Base-by-base conservation (phyloP, 2,113 vertebrate genomes). In the Cacatua alba region DNA sequence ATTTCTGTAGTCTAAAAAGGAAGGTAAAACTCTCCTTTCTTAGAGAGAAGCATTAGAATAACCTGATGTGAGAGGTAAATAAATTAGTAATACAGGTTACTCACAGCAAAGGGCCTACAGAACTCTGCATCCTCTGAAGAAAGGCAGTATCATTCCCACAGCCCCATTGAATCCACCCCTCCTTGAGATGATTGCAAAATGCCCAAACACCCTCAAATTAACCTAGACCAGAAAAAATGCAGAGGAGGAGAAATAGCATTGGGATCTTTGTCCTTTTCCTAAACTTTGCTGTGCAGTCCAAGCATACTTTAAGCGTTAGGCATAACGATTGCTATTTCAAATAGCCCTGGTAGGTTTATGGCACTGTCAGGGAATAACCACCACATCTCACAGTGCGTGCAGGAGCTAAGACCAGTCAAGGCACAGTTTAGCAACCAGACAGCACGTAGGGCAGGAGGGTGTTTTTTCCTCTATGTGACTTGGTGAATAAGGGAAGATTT, bases 401-500 rank as follows among this genome's bases (percentile, higher is more conserved):
- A 48, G 68, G 53, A 74, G 1, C 79, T n/a, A 2, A 55, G 68
- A 51, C 8, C 7, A 28, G 29, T 8, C 0, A 0, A 74, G 68
- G 64, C 41, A 90, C 46, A 33, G 46, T 25, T 81, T 55, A 90
- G 82, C 64, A 80, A 8, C 16, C 85, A 88, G 93, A 76, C 52
- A 88, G 72, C 92, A 81, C 5, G 0, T 2, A 52, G 72, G 65
- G 28, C 31, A 86, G 48, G 43, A 64, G 41, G 19, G 7, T 26
- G 29, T 44, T 94, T 83, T 49, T 62, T 2, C 39, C 51, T 81
- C 67, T n/a, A 0, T 26, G 28, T 90, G 67, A 35, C 72, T 76
- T 9, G 15, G 44, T 44, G 69, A 77, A 39, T 33, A 82, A 87
- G 48, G 70, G 25, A 95, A 93, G 88, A 95, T 96, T 96, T 96